Conservation (phyloP, 2,797 vertebrate genomes). For the Muscicapa striata region DNA sequence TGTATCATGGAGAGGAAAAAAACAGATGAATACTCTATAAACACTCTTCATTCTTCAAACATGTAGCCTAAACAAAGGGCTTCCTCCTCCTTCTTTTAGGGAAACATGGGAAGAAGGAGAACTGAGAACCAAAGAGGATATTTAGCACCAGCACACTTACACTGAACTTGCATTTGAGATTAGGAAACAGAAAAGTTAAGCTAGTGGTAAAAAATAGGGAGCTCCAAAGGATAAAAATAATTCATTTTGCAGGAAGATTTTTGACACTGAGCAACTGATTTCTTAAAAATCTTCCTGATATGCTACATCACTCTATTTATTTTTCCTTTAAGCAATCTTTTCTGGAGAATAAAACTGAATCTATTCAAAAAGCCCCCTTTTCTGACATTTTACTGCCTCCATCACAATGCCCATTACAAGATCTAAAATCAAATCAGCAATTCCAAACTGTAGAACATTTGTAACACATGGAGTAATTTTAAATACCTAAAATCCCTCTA, state of each 20-base stretch:
- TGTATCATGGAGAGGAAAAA: constrained; percentile 68
- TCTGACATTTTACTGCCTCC: constrained; percentile 1
- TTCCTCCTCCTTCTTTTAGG: constrained; percentile 62
- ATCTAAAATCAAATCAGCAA: not conserved
- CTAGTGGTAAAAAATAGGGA: constrained; percentile 19
- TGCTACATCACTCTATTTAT: not conserved
- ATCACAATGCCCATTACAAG: not conserved
- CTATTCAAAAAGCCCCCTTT: not conserved
- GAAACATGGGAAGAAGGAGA: constrained; percentile 64
- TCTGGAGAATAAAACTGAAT: constrained; percentile 50
- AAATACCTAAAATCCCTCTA: not conserved
- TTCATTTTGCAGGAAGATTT: not conserved
- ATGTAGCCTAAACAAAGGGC: constrained; percentile 76
- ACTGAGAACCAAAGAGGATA: constrained; percentile 53
- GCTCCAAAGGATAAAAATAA: not conserved
- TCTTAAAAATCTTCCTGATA: not conserved
- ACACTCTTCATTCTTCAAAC: constrained; percentile 69
- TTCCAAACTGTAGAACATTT: constrained; percentile 4
- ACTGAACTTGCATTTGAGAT: constrained; percentile 55
- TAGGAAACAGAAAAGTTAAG: constrained; percentile 43
- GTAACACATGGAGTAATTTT: not conserved
- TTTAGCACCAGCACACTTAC: not conserved
- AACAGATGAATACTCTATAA: constrained; percentile 74
- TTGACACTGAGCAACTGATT: constrained; percentile 5
- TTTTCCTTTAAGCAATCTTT: not conserved